A percentile compares a stretch with the other conserved stretches of the same genome.
These are phyloP conservation scores for Cygnus atratus DNA, from an alignment of 2,113 vertebrate genomes.

Conservation along the genomic window DNA sequence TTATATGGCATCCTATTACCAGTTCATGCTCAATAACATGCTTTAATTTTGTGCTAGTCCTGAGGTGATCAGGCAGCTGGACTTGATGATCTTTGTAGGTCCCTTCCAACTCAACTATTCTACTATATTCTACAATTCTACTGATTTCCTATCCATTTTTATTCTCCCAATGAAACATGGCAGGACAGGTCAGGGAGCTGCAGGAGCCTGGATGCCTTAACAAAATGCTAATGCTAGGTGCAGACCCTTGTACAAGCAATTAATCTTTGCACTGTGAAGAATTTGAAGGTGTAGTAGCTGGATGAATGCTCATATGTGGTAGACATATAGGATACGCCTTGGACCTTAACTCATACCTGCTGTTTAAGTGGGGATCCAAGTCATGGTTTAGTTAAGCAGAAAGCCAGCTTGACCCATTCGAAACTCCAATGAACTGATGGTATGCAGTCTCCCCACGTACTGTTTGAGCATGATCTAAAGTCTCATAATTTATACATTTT, in stretches of 20 bases:
- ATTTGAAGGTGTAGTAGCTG: background rate
- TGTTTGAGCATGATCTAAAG: background rate
- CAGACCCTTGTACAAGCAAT: background rate
- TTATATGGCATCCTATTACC: background rate
- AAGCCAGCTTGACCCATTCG: slow-evolving; percentile 12
- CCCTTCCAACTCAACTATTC: background rate
- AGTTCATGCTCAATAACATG: background rate
- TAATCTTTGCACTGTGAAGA: background rate
- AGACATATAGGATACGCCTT: rapidly evolving
- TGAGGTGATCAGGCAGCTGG: background rate
- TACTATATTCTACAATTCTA: background rate
- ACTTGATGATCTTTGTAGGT: background rate
- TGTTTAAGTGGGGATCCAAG: background rate
- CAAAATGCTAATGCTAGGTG: background rate
- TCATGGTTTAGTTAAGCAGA: background rate
- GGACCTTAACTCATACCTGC: background rate
- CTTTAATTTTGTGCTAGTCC: background rate
- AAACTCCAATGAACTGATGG: background rate
- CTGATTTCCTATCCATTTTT: background rate
- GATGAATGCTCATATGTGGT: rapidly evolving
- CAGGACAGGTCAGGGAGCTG: background rate
- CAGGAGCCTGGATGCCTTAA: background rate
- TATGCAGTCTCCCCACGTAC: background rate
- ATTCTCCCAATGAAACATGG: background rate
- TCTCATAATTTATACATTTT: slow-evolving; percentile 60